phyloP scores from a whole-genome alignment of 92 coral and sea anemone species.

The Zoanthus sansibaricus region DNA sequence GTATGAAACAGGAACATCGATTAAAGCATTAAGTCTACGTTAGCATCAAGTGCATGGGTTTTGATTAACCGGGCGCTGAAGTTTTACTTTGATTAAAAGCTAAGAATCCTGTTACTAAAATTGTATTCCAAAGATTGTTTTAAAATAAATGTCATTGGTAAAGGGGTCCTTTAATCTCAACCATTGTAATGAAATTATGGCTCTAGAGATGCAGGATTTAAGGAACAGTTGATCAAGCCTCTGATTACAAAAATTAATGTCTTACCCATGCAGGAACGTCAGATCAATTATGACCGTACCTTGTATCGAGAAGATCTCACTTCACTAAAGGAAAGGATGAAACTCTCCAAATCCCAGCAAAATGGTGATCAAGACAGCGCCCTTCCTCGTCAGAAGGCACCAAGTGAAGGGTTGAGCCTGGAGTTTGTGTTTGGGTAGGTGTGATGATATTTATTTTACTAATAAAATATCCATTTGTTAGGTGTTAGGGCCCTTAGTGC shows the following conservation, averaged over 20 bases:
- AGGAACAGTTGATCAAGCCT: no score
- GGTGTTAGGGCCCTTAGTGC: no score
- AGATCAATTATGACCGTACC: constrained; percentile 91
- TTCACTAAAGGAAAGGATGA: constrained; percentile 85
- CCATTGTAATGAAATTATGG: neutral
- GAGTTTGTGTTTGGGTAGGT: constrained; percentile 98
- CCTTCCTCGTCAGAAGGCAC: constrained; percentile 92
- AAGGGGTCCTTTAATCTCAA: neutral
- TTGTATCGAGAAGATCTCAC: constrained; percentile 95
- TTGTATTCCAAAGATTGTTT: no score
- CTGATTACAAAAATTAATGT: no score
- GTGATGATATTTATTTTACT: neutral
- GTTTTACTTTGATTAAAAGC: no score
- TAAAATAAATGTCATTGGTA: no score
- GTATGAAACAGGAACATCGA: no score
- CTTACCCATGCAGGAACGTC: constrained; percentile 67
- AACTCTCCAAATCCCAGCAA: constrained; percentile 67
- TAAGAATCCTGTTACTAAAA: no score
- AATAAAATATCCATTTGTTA: neutral
- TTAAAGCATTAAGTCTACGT: no score
- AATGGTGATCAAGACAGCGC: constrained; percentile 71
- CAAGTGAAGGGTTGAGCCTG: constrained; percentile 88
- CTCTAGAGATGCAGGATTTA: neutral
- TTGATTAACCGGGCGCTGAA: no score
- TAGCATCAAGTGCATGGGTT: no score